Percentiles rank a stretch among this genome's conserved stretches.
These are phyloP conservation scores for Leptinotarsa undecemlineata DNA, from an alignment of 1,140 invertebrate genomes.

Conservation along the genomic window DNA sequence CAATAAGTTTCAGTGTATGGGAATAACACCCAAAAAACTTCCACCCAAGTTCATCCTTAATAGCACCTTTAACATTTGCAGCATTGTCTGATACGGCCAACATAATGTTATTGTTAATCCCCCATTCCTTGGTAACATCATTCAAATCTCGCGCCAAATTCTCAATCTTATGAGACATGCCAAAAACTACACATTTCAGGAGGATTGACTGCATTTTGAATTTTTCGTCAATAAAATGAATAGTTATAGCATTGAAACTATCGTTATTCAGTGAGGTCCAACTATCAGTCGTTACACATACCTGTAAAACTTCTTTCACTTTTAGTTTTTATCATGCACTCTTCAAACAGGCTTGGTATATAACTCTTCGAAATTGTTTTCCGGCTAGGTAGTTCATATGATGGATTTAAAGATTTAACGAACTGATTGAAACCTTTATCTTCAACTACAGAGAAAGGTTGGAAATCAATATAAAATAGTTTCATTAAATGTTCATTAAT, in stretches of 20 bases:
- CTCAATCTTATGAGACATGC: background rate
- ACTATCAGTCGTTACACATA: conserved; percentile 28
- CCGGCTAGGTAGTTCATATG: no score
- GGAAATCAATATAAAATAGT: no score
- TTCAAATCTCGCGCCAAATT: no score
- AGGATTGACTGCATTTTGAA: conserved; percentile 33
- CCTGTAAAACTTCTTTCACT: no score
- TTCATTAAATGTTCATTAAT: no score
- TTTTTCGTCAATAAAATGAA: conserved; percentile 32
- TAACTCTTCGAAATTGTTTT: no score
- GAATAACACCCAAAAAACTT: conserved; percentile 46
- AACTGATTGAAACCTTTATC: no score
- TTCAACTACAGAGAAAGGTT: no score
- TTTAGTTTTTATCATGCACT: no score
- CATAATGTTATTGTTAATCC: conserved; percentile 12
- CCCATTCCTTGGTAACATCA: background rate
- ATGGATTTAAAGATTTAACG: no score
- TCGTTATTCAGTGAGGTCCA: conserved; percentile 32
- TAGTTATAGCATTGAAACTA: conserved; percentile 28
- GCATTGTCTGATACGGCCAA: conserved; percentile 45
- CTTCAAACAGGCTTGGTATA: no score
- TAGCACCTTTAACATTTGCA: conserved; percentile 39
- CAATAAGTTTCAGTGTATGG: conserved; percentile 29
- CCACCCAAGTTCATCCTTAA: conserved; percentile 32
- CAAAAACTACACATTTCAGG: conserved; percentile 26